Evolutionary conservation across 2,888 invertebrate species (phyloP).

Genomic region (Caenorhabditis drosophilae): DNA sequence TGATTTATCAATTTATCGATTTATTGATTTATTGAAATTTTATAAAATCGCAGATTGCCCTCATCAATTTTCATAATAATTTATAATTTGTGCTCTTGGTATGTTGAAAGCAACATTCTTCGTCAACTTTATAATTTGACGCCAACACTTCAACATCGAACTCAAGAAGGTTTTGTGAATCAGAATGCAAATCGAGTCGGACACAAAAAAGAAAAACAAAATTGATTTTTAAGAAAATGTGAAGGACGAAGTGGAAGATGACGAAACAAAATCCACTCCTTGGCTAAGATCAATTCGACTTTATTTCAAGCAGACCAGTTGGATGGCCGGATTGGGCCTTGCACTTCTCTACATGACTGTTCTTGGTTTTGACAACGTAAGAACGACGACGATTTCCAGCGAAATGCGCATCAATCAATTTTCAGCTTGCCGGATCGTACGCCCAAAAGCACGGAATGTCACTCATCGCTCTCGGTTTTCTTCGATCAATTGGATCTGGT

Average conservation of each 20-base stretch:
- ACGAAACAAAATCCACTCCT: background rate
- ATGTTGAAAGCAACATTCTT: slow-evolving; percentile 46
- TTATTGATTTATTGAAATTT: background rate
- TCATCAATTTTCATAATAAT: slow-evolving; percentile 32
- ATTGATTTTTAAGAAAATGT: no score
- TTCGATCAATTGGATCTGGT: slow-evolving; percentile 47
- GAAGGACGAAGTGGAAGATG: slow-evolving; percentile 1
- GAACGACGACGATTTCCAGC: background rate
- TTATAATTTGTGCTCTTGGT: slow-evolving; percentile 62
- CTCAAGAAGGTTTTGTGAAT: no score
- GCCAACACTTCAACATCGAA: slow-evolving; percentile 15
- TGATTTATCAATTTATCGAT: no score
- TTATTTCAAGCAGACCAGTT: slow-evolving; percentile 49
- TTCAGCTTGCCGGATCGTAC: slow-evolving; percentile 56
- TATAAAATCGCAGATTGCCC: background rate
- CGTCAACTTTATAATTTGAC: slow-evolving; percentile 43
- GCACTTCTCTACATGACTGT: slow-evolving; percentile 64
- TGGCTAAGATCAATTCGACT: slow-evolving; percentile 8
- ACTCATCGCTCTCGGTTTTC: slow-evolving; percentile 43
- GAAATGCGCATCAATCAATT: no score
- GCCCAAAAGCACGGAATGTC: slow-evolving; percentile 55
- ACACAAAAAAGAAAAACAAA: no score
- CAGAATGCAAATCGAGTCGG: no score
- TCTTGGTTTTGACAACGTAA: slow-evolving; percentile 63
- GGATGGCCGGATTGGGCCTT: slow-evolving; percentile 55